Evolutionary conservation across 2,797 vertebrate species (phyloP), one percentile per base, ranked within the genome.

Genomic region (Enoplosus armatus): DNA sequence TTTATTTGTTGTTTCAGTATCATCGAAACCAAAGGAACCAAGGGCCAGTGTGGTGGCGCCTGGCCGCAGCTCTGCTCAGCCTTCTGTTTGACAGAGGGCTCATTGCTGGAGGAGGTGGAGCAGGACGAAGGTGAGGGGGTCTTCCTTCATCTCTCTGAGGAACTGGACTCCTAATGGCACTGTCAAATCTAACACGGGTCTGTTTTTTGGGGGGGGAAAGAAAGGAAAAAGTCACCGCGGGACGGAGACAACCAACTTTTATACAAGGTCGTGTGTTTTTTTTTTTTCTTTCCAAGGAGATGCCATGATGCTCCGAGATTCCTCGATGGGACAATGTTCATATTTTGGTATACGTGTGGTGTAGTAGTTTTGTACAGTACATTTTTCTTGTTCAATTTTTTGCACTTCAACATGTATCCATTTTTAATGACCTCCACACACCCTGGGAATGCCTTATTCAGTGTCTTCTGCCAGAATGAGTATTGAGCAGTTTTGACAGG

Each of bases 11-110:
- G 51, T 93, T 93, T 78, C 93, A 96, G 96, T 95, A 94, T 90
- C 94, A 94, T 79, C 94, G 80, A 95, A 96, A 96, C 94, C 95
- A 96, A 95, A 96, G 95, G 94, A 94, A 95, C 89, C 94, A 83
- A 83, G 92, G 92, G 80, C 92, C 93, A 20, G 80, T 92, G 85
- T 96, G 94, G 95, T 93, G 95, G 94, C 95, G 94, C 43, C 77
- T 95, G 86, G 92, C 93, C 11, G 65, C 86, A 29, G 87, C 92
- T 69, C 79, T 96, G 77, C 92, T 95, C 79, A 85, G 86, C 81
- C 92, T 95, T 26, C 84, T 96, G 65, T 95, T 95, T 54, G 90
- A 94, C 77, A 85, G 94, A 65, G 90, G 94, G n/a, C 82, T 89
- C 56, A 29, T 91, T 16, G 92, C 85, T 64, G 86, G 89, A 72